Conservation (phyloP, 2,113 vertebrate genomes). For the Chinchilla lanigera region DNA sequence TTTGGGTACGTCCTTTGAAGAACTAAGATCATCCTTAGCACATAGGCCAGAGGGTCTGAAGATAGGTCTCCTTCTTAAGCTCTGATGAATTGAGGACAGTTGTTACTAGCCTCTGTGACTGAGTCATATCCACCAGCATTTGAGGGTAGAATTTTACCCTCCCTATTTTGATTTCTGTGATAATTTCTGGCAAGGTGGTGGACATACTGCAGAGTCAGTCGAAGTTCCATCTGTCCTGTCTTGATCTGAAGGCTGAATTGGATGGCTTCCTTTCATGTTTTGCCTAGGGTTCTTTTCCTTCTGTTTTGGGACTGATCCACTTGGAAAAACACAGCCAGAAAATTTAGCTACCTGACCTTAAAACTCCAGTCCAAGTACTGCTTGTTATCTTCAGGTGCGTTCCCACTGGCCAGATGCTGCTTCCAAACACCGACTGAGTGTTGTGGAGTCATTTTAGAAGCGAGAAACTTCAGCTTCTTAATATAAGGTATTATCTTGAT, state of each 20-base stretch:
- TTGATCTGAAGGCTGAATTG: not conserved
- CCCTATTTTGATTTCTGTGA: not conserved
- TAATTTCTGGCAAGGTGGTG: not conserved
- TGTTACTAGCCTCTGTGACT: not conserved
- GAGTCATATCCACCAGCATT: not conserved
- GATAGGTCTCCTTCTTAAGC: not conserved
- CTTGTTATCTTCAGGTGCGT: not conserved
- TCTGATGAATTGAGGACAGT: not conserved
- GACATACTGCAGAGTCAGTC: not conserved
- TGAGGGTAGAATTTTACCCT: not conserved
- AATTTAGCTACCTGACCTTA: not conserved
- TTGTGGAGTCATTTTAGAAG: not conserved
- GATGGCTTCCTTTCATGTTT: not conserved
- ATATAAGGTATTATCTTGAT: too few species aligned
- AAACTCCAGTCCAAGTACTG: too few species aligned
- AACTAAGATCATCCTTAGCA: conserved; percentile 25
- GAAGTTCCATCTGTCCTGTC: not conserved
- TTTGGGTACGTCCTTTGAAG: conserved; percentile 57
- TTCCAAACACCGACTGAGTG: not conserved
- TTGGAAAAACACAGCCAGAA: not conserved
- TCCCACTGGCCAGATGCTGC: not conserved
- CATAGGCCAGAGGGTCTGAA: not conserved
- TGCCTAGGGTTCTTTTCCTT: not conserved
- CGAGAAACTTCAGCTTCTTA: not conserved
- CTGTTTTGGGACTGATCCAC: not conserved